Evolutionary conservation across 2,113 vertebrate genomes (phyloP), one percentile per base, ranked within the genome.

Genomic region (Sylvia atricapilla): DNA sequence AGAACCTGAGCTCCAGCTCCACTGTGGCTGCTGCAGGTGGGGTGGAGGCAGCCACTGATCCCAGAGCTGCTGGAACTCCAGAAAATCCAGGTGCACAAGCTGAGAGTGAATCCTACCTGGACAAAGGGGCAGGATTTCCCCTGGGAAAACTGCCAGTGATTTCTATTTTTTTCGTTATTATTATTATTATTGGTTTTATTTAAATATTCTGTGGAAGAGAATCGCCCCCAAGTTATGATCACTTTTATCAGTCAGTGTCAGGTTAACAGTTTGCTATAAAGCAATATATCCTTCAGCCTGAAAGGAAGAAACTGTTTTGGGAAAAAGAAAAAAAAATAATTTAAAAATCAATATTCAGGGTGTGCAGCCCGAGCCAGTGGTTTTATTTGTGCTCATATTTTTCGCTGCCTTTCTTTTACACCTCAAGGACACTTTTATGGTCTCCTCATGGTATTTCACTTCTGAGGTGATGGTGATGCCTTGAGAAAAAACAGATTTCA

Each of bases 361-460:
- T 23, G 73, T 75, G 78, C 84, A 86, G 72, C 55, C 74, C 15
- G 62, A 91, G 77, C 44, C 76, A 20, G 55, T 39, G 77, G 78
- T 94, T 96, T 96, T 90, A 87, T 95, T 96, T 85, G 87, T 14
- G 41, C 90, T 95, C 76, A 72, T 89, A 91, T 95, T 93, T 95
- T 88, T 93, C 75, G 49, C 13, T 90, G 94, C 94, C 31, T 96
- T 90, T 95, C 90, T 94, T 87, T 94, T 93, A 84, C 83, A 90
- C 88, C 76, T 95, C 94, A 81, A 90, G 85, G 92, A 95, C 88
- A 84, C 41, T 11, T 94, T 95, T 95, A 94, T 93, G 89, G 50
- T 89, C 66, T 95, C 70, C 84, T 96, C 25, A 0, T 59, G 70
- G 66, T 94, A 85, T 89, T 97, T 95, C 67, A n/a, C 87, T 91